phyloP scores from a whole-genome alignment of 2,797 vertebrate genomes.

The Oophaga sylvatica region DNA sequence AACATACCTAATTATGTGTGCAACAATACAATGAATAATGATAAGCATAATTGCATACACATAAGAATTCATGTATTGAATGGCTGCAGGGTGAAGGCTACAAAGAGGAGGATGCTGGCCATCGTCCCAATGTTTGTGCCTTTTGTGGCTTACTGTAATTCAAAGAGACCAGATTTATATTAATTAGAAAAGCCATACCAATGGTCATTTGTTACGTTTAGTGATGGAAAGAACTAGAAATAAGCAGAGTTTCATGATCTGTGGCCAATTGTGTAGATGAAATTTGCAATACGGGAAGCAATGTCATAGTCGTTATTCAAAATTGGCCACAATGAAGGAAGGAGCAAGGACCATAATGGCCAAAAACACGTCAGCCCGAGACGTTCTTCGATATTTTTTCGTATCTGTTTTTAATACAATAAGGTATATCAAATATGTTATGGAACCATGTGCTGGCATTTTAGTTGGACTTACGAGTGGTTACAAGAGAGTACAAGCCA shows the following conservation, averaged over 20 bases:
- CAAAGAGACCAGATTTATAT: background rate
- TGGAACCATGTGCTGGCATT: too few relatives aligned
- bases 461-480: too few relatives aligned
- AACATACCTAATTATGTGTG: slow-evolving; percentile 37
- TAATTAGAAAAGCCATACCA: background rate
- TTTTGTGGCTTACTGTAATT: background rate
- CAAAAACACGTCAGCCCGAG: too few relatives aligned
- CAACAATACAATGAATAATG: slow-evolving; percentile 34
- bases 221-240: background rate
- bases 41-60: slow-evolving; percentile 6
- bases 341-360: too few relatives aligned
- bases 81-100: slow-evolving; percentile 26
- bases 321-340: too few relatives aligned
- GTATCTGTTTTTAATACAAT: too few relatives aligned
- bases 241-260: too few relatives aligned
- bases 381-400: too few relatives aligned
- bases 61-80: slow-evolving; percentile 32
- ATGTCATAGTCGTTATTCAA: too few relatives aligned
- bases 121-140: slow-evolving; percentile 3
- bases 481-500: too few relatives aligned
- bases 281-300: background rate
- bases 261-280: background rate
- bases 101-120: slow-evolving; percentile 7
- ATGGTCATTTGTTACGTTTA: background rate
- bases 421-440: too few relatives aligned